phyloP scores from a whole-genome alignment of 1,140 invertebrate genomes.

The Drosophila bifasciata region DNA sequence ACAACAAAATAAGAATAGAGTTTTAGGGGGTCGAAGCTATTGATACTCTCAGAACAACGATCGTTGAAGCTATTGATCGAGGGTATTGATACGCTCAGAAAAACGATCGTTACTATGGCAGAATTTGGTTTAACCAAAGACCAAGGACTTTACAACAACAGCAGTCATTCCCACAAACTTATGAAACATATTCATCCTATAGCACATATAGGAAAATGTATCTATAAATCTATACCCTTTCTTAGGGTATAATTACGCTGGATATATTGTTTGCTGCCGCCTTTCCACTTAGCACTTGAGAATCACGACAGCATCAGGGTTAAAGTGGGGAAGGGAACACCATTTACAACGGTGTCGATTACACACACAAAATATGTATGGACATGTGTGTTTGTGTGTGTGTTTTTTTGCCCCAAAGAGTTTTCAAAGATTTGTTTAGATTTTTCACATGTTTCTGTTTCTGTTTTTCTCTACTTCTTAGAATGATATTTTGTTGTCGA shows the following conservation, averaged over 20 bases:
- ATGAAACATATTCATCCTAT: too few species aligned
- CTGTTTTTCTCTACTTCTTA: conserved; percentile 35
- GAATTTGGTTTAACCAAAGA: too few species aligned
- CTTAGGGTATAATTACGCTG: too few species aligned
- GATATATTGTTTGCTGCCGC: conserved; percentile 15
- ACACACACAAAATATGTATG: conserved; percentile 38
- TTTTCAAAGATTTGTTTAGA: conserved; percentile 47
- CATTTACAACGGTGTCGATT: conserved; percentile 51
- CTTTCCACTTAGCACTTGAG: conserved; percentile 64
- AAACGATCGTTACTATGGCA: too few species aligned
- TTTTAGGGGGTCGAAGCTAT: too few species aligned
- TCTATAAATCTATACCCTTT: too few species aligned
- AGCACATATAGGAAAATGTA: too few species aligned
- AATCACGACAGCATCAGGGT: conserved; percentile 42
- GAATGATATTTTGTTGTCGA: conserved; percentile 40
- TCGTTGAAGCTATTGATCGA: too few species aligned
- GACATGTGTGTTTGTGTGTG: conserved; percentile 13
- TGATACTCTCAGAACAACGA: too few species aligned
- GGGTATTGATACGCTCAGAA: too few species aligned
- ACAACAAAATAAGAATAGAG: conserved; percentile 20
- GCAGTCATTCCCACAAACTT: too few species aligned
- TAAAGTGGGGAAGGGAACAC: conserved; percentile 20
- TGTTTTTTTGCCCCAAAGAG: conserved; percentile 14
- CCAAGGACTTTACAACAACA: too few species aligned
- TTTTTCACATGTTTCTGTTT: conserved; percentile 63